A percentile compares a stretch with the other conserved stretches of the same genome.
Conservation (phyloP, 2,113 vertebrate genomes). For the Dicaeum eximium region DNA sequence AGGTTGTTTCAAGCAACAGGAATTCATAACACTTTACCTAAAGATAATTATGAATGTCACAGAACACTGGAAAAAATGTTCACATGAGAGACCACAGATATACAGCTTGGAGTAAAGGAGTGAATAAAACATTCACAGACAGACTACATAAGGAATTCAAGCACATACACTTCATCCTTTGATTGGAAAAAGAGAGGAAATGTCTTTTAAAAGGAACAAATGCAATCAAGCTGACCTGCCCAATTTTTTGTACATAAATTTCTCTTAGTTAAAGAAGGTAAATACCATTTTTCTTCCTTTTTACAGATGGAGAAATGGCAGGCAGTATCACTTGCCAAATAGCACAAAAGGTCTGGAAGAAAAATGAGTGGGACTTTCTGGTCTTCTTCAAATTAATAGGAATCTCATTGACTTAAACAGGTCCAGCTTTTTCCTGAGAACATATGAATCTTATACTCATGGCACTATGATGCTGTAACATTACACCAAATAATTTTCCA, state of each 20-base stretch:
- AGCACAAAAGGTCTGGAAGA: background rate
- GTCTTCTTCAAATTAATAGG: background rate
- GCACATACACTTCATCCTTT: background rate
- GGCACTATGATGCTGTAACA: background rate
- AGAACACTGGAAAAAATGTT: background rate
- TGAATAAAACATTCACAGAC: background rate
- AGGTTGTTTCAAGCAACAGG: background rate
- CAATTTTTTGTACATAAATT: background rate
- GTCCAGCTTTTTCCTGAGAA: background rate
- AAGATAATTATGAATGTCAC: background rate
- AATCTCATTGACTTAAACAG: background rate
- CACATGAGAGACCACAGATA: background rate
- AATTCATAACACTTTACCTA: background rate
- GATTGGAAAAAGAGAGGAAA: background rate
- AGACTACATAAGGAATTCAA: background rate
- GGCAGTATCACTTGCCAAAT: background rate
- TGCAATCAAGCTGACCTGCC: background rate
- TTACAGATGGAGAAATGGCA: background rate
- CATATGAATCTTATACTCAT: background rate
- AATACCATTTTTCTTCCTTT: background rate
- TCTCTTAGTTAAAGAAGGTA: background rate
- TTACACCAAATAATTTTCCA: background rate
- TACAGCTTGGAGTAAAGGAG: background rate
- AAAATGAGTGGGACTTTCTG: background rate
- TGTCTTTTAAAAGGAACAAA: background rate